Conservation (phyloP, 2,888 invertebrate genomes). For the Petrophora chlorosata region DNA sequence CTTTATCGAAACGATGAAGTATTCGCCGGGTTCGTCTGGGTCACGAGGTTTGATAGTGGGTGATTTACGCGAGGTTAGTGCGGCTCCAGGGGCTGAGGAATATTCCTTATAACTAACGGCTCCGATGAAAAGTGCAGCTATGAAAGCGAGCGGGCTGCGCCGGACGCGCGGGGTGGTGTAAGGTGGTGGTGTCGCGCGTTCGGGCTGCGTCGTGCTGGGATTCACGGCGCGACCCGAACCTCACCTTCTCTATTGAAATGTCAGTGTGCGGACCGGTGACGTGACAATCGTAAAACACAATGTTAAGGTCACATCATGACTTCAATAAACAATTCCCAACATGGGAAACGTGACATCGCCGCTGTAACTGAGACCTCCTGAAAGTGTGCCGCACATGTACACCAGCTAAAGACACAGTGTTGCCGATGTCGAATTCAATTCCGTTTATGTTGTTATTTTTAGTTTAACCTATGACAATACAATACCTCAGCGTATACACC, state of each 20-base stretch:
- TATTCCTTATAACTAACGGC: slow-evolving; percentile 51
- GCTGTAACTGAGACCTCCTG: slow-evolving; percentile 68
- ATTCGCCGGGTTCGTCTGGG: slow-evolving; percentile 44
- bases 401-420: slow-evolving; percentile 55
- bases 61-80: slow-evolving; percentile 49
- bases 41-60: slow-evolving; percentile 46
- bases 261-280: slow-evolving; percentile 77
- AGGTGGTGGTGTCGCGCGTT: slow-evolving; percentile 52
- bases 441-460: slow-evolving; percentile 38
- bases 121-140: slow-evolving; percentile 49
- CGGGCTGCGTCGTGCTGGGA: slow-evolving; percentile 65
- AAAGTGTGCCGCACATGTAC: slow-evolving; percentile 77
- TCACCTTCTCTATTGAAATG: slow-evolving; percentile 83
- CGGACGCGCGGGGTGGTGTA: slow-evolving; percentile 24
- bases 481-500: slow-evolving; percentile 24
- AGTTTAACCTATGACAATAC: slow-evolving; percentile 34
- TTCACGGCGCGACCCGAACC: slow-evolving; percentile 74
- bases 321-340: slow-evolving; percentile 81
- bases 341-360: slow-evolving; percentile 78
- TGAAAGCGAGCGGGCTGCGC: slow-evolving; percentile 38
- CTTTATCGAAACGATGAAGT: slow-evolving; percentile 54
- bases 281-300: slow-evolving; percentile 83
- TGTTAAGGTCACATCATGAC: slow-evolving; percentile 83
- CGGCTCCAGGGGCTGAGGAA: slow-evolving; percentile 39
- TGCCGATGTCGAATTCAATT: slow-evolving; percentile 49